A percentile compares a stretch with the other conserved stretches of the same genome.
Evolutionary conservation across 1,140 invertebrate genomes (phyloP).

Genomic region (Lepidostoma basale): DNA sequence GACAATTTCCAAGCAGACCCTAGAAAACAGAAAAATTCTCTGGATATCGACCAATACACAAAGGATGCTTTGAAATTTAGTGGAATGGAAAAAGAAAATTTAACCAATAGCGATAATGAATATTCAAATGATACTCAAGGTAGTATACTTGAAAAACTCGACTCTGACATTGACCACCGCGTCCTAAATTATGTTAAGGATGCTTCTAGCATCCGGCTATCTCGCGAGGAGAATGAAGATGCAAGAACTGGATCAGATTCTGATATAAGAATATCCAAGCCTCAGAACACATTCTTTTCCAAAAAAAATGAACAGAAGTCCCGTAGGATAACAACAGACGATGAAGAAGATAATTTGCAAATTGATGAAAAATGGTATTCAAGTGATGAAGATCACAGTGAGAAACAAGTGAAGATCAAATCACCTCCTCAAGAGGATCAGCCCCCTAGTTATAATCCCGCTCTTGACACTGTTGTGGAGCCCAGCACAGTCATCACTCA

Average conservation of each 20-base stretch:
- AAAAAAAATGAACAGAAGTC: slow-evolving; percentile 56
- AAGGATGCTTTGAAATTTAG: slow-evolving; percentile 61
- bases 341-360: slow-evolving; percentile 61
- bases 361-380: slow-evolving; percentile 79
- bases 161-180: slow-evolving; percentile 61
- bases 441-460: slow-evolving; percentile 43
- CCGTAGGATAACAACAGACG: slow-evolving; percentile 59
- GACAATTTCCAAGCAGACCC: slow-evolving; percentile 45
- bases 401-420: slow-evolving; percentile 50
- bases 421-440: slow-evolving; percentile 50
- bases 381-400: slow-evolving; percentile 69
- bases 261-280: slow-evolving; percentile 55
- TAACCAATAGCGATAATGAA: slow-evolving; percentile 49
- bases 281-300: no score
- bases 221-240: slow-evolving; percentile 47
- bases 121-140: slow-evolving; percentile 16
- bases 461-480: slow-evolving; percentile 50
- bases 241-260: slow-evolving; percentile 58
- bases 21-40: slow-evolving; percentile 53
- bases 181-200: slow-evolving; percentile 56
- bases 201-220: slow-evolving; percentile 46
- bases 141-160: slow-evolving; percentile 48
- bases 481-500: slow-evolving; percentile 67
- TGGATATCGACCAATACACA: slow-evolving; percentile 61
- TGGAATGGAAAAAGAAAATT: slow-evolving; percentile 56